Evolutionary conservation across 2,113 vertebrate species (phyloP).

Genomic region (Bagarius yarrelli): DNA sequence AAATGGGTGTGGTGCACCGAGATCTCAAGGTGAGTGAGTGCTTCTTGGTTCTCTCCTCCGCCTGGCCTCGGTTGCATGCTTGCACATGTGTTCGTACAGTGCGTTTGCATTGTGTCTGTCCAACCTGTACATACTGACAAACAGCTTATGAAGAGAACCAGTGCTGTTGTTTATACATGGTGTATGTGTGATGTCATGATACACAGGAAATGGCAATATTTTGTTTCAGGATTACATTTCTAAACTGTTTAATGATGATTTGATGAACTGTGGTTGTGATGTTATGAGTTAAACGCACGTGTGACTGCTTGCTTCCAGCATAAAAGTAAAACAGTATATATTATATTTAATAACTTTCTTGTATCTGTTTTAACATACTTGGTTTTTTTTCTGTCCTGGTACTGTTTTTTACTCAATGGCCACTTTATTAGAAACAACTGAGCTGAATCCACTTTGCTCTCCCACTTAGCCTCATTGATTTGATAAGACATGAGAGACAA

Average conservation of each 20-base stretch:
- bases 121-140: neutral
- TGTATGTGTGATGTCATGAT: neutral
- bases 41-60: constrained; percentile 18
- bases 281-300: neutral
- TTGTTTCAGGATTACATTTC: neutral
- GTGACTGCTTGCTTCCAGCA: neutral
- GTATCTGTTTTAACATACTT: neutral
- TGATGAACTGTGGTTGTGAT: constrained; percentile 3
- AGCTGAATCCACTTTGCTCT: neutral
- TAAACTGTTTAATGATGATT: neutral
- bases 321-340: neutral
- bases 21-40: constrained; percentile 92
- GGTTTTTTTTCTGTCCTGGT: neutral
- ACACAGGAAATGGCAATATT: neutral
- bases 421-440: neutral
- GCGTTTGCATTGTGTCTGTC: neutral
- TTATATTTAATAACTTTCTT: neutral
- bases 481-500: neutral
- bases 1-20: constrained; percentile 96
- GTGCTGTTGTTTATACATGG: neutral
- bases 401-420: neutral
- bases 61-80: constrained; percentile 6
- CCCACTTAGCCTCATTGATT: neutral
- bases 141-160: neutral
- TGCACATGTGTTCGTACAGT: constrained; percentile 24